Evolutionary conservation across 2,888 invertebrate genomes (phyloP).

Genomic region (Acanthopleura granulata): DNA sequence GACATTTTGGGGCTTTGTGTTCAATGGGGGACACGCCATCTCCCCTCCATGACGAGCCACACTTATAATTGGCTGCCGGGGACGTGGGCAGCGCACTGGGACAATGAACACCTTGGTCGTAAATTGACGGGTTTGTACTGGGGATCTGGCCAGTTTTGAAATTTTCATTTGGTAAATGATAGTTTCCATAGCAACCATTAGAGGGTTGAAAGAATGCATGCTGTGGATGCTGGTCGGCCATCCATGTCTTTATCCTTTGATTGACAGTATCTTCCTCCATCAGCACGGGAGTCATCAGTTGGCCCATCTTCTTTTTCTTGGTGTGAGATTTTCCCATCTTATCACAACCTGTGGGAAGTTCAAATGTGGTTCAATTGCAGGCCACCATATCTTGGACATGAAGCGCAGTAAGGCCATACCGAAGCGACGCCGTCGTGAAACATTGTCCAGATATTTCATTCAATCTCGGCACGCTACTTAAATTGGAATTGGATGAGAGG

Average conservation of each 20-base stretch:
- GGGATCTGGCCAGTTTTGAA: neutral
- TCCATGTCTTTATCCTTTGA: slow-evolving; percentile 18
- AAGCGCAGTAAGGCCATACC: no score
- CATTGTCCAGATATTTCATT: neutral
- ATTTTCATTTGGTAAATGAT: neutral
- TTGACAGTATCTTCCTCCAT: slow-evolving; percentile 19
- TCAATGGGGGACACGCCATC: neutral
- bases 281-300: slow-evolving; percentile 12
- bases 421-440: no score
- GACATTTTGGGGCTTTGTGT: neutral
- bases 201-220: neutral
- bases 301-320: neutral
- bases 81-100: neutral
- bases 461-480: neutral
- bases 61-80: neutral
- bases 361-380: slow-evolving; percentile 9
- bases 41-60: slow-evolving; percentile 3
- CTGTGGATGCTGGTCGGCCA: slow-evolving; percentile 12
- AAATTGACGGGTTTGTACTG: slow-evolving; percentile 11
- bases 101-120: slow-evolving; percentile 10
- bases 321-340: neutral
- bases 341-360: slow-evolving; percentile 13
- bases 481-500: slow-evolving; percentile 4
- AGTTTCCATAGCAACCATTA: slow-evolving; percentile 2
- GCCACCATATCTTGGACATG: neutral